phyloP scores from a whole-genome alignment of 2,888 invertebrate species.

The Leucophenga maculata region DNA sequence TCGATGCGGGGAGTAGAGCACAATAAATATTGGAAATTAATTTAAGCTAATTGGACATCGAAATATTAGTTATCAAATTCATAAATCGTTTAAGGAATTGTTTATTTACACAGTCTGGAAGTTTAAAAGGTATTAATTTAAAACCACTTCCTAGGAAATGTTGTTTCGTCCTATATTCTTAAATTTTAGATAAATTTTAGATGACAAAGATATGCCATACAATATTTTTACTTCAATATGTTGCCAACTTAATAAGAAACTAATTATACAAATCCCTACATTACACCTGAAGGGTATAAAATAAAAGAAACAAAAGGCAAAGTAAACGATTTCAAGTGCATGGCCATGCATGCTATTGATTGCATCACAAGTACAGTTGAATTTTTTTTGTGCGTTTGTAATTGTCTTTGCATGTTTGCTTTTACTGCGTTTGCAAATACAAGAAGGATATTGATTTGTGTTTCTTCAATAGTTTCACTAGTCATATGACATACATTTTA shows the following conservation, averaged over 20 bases:
- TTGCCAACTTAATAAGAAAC: not conserved
- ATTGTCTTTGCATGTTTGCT: slow-evolving; percentile 30
- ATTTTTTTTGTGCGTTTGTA: slow-evolving; percentile 19
- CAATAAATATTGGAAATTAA: too few species aligned
- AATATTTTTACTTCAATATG: too few species aligned
- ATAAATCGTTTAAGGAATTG: too few species aligned
- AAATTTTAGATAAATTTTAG: too few species aligned
- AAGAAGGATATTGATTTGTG: slow-evolving; percentile 45
- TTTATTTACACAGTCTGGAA: too few species aligned
- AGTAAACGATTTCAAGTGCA: slow-evolving; percentile 1
- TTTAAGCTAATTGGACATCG: too few species aligned
- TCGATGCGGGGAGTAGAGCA: too few species aligned
- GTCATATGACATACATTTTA: slow-evolving; percentile 51
- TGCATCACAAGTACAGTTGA: slow-evolving; percentile 48
- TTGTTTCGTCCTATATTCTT: too few species aligned
- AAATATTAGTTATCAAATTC: too few species aligned
- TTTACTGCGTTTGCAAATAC: slow-evolving; percentile 16
- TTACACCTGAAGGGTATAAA: not conserved
- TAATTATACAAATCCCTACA: not conserved
- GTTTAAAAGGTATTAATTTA: too few species aligned
- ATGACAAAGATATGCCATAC: too few species aligned
- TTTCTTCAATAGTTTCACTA: slow-evolving; percentile 41
- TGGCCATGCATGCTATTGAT: not conserved
- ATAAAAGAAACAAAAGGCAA: slow-evolving; percentile 3
- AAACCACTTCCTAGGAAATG: too few species aligned